These are phyloP conservation scores for Drosophila pectinifera DNA, from an alignment of 1,140 invertebrate genomes.

Conservation along the genomic window DNA sequence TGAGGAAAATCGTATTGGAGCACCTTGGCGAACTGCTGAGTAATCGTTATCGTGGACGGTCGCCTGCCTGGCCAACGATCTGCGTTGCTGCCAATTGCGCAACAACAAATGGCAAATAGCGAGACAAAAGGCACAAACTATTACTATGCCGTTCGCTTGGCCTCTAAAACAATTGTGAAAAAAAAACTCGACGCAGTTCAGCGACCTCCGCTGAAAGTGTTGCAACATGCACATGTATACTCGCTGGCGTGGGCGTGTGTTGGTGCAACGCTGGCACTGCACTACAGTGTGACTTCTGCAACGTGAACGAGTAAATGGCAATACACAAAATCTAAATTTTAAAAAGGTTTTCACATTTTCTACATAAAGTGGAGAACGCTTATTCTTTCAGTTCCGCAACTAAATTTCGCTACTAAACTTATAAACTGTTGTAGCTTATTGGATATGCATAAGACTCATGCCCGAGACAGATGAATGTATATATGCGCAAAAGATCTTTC, in stretches of 20 bases:
- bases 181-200: constrained; percentile 58
- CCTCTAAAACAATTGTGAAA: constrained; percentile 64
- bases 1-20: constrained; percentile 22
- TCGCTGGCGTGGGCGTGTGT: constrained; percentile 18
- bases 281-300: constrained; percentile 11
- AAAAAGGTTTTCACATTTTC: too few relatives aligned
- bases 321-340: too few relatives aligned
- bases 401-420: too few relatives aligned
- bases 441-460: too few relatives aligned
- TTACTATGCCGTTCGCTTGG: constrained; percentile 64
- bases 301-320: too few relatives aligned
- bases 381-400: too few relatives aligned
- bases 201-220: constrained; percentile 64
- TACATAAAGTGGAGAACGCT: too few relatives aligned
- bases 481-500: too few relatives aligned
- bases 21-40: constrained; percentile 45
- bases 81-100: constrained; percentile 58
- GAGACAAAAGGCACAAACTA: constrained; percentile 40
- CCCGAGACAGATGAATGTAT: too few relatives aligned
- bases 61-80: constrained; percentile 59
- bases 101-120: constrained; percentile 55
- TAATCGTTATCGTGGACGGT: constrained; percentile 29
- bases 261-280: constrained; percentile 19
- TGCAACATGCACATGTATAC: constrained; percentile 54
- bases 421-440: too few relatives aligned